Base-by-base conservation (phyloP, 2,888 invertebrate genomes). In the Pristionchus maxplancki region DNA sequence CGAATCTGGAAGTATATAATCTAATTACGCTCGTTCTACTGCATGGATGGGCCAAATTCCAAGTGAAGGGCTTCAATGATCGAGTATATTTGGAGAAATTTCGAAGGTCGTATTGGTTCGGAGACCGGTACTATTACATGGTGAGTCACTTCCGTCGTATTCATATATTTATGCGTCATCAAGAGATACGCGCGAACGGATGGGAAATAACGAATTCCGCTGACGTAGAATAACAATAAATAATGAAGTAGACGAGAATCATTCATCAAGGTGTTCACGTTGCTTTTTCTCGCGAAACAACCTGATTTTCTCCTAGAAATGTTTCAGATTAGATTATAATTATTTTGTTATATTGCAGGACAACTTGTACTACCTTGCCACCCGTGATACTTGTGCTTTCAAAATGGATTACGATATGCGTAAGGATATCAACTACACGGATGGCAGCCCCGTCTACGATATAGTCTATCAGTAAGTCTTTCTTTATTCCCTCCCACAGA, bases 41-140 rank as follows among this genome's bases (percentile, higher is more conserved):
- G 28, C 92, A 91, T 40, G 94, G 94, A 31, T 94, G 92, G 89
- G 93, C 92, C 74, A 90, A 91, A 28, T 92, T 91, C 85, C 89
- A 90, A 58, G 89, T 92, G 44, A 93, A 93, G 87, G 89, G 89
- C 78, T 94, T 93, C 91, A 94, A 94, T 88, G 93, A 93, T 84
- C 91, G 94, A 28, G 89, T 93, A n/a, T 94, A 91, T 87, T 89
- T 94, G 87, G 91, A 92, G 53, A 89, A 91, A 85, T 94, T 92
- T 62, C 89, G 93, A 24, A 89, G 94, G 8, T 91, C 91, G 87
- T 94, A 94, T 89, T 94, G 94, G 94, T 91, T 94, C 88, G 94
- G 94, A 17, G 91, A 92, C 48, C 90, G 94, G 62, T 94, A 94
- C 89, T 94, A 93, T 90, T 90, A 90, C 84, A 86, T 93, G 90